Conservation (phyloP, 2,888 invertebrate species). For the Hermaeophaga mercurialis region DNA sequence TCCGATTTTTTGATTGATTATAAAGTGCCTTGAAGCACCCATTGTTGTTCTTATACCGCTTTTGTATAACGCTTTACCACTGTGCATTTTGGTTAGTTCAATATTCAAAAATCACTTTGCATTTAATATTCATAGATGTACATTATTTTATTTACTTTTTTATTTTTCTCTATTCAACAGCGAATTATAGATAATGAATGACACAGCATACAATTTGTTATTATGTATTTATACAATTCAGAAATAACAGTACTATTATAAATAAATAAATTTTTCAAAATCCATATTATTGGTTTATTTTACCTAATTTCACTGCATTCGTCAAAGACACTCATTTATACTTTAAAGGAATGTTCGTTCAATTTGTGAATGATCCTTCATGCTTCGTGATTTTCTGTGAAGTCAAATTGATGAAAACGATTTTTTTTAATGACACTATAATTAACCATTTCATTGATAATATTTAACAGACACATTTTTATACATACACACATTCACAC, state of each 20-base stretch:
- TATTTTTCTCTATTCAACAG: constrained; percentile 42
- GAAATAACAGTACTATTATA: constrained; percentile 41
- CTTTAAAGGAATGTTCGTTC: too few relatives aligned
- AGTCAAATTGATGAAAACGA: too few relatives aligned
- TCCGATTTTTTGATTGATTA: constrained; percentile 4
- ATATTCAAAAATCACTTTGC: constrained; percentile 36
- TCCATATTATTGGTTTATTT: constrained; percentile 18
- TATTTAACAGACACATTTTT: too few relatives aligned
- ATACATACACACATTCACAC: too few relatives aligned
- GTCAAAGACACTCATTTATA: too few relatives aligned
- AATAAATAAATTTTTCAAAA: constrained; percentile 38
- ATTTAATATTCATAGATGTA: constrained; percentile 47
- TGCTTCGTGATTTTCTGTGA: too few relatives aligned
- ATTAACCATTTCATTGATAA: too few relatives aligned
- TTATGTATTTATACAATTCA: constrained; percentile 46
- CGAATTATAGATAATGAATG: constrained; percentile 51
- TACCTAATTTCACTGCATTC: not conserved
- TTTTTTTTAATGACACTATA: too few relatives aligned
- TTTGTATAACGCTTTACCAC: constrained; percentile 48
- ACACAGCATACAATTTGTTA: constrained; percentile 49
- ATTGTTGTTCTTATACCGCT: constrained; percentile 41
- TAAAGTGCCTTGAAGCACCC: constrained; percentile 39
- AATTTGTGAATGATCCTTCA: too few relatives aligned
- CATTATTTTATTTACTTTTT: constrained; percentile 40
- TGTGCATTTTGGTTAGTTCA: constrained; percentile 44